Conservation (phyloP, 2,888 invertebrate species). For the Gibbula magus region DNA sequence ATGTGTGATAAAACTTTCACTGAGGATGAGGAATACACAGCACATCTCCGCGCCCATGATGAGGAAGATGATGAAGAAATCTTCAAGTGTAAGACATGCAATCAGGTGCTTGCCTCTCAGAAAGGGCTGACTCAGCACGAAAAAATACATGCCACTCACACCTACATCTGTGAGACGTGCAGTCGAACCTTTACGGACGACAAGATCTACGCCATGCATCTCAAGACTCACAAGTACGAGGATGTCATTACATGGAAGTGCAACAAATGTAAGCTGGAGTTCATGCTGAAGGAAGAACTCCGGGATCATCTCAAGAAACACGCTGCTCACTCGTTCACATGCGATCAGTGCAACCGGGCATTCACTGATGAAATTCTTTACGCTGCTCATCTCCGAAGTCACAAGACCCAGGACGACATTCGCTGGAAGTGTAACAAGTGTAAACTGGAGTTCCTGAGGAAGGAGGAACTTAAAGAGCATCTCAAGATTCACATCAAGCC, state of each 20-base stretch:
- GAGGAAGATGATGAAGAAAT: not conserved
- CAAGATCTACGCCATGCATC: not conserved
- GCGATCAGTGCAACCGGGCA: not conserved
- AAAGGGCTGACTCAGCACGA: not conserved
- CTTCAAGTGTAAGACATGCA: not conserved
- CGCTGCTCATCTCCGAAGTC: not conserved
- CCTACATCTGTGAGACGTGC: not conserved
- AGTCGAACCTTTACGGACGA: not conserved
- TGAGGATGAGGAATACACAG: not conserved
- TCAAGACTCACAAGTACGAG: not conserved
- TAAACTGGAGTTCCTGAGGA: not conserved
- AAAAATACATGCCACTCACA: not conserved
- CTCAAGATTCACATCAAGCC: not conserved
- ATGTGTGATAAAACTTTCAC: slow-evolving; percentile 1
- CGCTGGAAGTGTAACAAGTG: not conserved
- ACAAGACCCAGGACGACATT: not conserved
- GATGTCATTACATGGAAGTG: not conserved
- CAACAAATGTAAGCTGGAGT: slow-evolving; percentile 1
- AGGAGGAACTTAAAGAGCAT: not conserved
- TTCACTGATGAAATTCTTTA: not conserved
- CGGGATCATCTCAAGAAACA: not conserved
- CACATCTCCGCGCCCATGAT: not conserved
- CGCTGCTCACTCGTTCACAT: not conserved
- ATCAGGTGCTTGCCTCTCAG: not conserved
- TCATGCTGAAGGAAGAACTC: not conserved